A percentile compares a stretch with the other conserved stretches of the same genome.
These are phyloP conservation scores for Caenorhabditis japonica DNA, from an alignment of 2,888 invertebrate species.

Conservation along the genomic window DNA sequence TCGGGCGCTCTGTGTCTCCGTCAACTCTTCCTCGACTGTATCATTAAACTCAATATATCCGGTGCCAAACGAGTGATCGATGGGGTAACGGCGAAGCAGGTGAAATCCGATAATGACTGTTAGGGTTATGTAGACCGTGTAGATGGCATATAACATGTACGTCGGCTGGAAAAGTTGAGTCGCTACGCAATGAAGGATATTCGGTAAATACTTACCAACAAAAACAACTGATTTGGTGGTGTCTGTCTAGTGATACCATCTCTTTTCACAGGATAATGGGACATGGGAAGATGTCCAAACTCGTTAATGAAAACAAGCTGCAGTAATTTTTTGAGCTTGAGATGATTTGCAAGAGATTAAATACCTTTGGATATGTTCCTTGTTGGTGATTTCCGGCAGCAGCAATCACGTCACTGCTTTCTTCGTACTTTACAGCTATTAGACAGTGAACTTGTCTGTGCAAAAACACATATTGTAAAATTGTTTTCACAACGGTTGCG, in stretches of 20 bases:
- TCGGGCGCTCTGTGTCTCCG: background rate
- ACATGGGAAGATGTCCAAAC: slow-evolving; percentile 2
- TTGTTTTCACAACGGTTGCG: too few species aligned
- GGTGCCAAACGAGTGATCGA: slow-evolving; percentile 13
- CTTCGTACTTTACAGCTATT: background rate
- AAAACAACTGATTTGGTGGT: slow-evolving; percentile 13
- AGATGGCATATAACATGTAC: slow-evolving; percentile 1
- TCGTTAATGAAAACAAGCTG: slow-evolving; percentile 27
- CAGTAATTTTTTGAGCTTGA: background rate
- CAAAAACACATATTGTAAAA: too few species aligned
- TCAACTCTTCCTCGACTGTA: slow-evolving; percentile 5
- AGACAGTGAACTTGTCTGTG: too few species aligned
- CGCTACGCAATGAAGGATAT: too few species aligned
- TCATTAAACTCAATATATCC: background rate
- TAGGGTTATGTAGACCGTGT: background rate
- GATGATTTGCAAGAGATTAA: too few species aligned
- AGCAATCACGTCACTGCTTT: background rate
- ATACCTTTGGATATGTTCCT: too few species aligned
- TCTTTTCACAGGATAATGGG: slow-evolving; percentile 7
- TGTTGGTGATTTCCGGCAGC: background rate
- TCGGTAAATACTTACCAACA: slow-evolving; percentile 29
- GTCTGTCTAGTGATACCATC: slow-evolving; percentile 2
- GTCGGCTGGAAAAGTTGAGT: slow-evolving; percentile 16
- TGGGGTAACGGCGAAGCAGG: slow-evolving; percentile 24
- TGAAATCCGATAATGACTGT: slow-evolving; percentile 12